Base-by-base conservation (phyloP, 2,888 invertebrate species). In the Pedicia rivosa region DNA sequence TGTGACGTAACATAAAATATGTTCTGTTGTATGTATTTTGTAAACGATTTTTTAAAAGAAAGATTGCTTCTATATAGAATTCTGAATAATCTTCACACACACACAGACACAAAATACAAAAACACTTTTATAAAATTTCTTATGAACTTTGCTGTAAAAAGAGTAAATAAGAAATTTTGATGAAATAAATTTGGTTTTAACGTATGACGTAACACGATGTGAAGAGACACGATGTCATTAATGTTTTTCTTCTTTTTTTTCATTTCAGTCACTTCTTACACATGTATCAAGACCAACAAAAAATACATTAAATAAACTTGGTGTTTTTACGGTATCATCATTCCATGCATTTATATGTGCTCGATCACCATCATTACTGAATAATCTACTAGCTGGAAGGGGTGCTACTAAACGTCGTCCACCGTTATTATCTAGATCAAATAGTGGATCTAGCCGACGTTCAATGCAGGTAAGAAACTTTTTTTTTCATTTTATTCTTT, bases 281-380 rank as follows among this genome's bases (percentile, higher is more conserved):
- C 90, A 91, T 67, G 92, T 92, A 42, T 92, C 92, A 17, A 81
- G 91, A 50, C 80, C 86, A 50, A 92, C 94, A 47, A 95, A 95
- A 68, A 81, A 82, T 54, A 90, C 87, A 33, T 67, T 95, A 53
- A 91, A 92, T 67, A 86, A 91, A 59, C 69, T 95, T 54, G 94
- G 94, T 42, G 91, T 94, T 51, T 94, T 94, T 71, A 94, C 92
- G 37, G 94, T 95, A 48, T 94, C 92, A 40, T 92, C 92, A 46
- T 91, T 95, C 69, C 94, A 95, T 64, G 95, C 94, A 47, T 90
- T 92, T 62, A 92, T 95, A 50, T 92, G 92, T 62, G 92, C 94
- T 40, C 77, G 95, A 45, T 90, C 90, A 52, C 94, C 94, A 26
- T 90, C 88, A 39, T 66, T 90, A 50, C 72, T 91, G 47, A 90